These are phyloP conservation scores for Macroteleia sp. DNA, from an alignment of 2,888 invertebrate species.

Conservation along the genomic window DNA sequence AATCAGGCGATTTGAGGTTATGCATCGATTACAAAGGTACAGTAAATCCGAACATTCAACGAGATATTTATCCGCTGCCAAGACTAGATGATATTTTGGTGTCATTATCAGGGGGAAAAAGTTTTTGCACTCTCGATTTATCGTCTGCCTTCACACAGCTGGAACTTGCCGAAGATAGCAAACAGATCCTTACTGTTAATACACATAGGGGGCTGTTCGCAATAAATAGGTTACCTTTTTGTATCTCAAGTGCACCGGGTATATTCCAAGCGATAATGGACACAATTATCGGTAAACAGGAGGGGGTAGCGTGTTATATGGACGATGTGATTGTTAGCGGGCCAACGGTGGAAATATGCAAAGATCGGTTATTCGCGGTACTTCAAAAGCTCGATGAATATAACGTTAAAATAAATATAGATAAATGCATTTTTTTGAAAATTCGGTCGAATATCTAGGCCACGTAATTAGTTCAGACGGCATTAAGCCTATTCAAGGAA, in stretches of 20 bases:
- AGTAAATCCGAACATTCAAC: slow-evolving; percentile 5
- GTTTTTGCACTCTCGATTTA: slow-evolving; percentile 36
- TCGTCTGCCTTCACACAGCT: slow-evolving; percentile 21
- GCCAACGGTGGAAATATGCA: no score
- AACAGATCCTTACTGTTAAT: slow-evolving; percentile 22
- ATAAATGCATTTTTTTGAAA: no score
- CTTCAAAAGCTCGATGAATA: no score
- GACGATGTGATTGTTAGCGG: no score
- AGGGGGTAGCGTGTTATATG: no score
- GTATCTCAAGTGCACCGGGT: slow-evolving; percentile 21
- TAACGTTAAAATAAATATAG: no score
- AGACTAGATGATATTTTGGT: slow-evolving; percentile 11
- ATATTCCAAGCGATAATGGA: slow-evolving; percentile 30
- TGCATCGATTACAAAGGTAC: no score
- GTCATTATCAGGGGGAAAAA: background rate
- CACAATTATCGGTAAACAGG: slow-evolving; percentile 4
- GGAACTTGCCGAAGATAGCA: slow-evolving; percentile 24
- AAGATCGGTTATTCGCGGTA: no score
- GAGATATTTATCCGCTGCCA: slow-evolving; percentile 10
- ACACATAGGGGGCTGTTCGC: slow-evolving; percentile 35
- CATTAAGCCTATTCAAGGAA: no score
- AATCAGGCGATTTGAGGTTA: no score
- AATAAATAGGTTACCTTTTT: slow-evolving; percentile 29
- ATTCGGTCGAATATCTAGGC: no score
- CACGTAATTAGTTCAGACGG: no score